Base-by-base conservation (phyloP, 2,888 invertebrate genomes). In the Polyommatus icarus region DNA sequence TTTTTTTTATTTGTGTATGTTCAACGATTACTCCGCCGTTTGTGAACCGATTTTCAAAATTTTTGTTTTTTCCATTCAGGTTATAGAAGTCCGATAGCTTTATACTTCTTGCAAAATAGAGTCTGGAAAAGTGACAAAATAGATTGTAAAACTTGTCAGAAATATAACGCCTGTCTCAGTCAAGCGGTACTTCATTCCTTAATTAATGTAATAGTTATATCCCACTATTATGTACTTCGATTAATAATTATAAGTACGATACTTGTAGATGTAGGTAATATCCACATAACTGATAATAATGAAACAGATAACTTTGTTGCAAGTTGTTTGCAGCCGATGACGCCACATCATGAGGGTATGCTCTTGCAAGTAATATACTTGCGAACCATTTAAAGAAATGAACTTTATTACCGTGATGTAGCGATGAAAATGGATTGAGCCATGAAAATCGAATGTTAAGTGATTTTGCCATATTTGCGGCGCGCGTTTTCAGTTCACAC, bases 181-280 rank as follows among this genome's bases (percentile, higher is more conserved):
- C 71, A 20, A 75, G 72, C 75, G 54, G 18, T 50, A 54, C 54
- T 24, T 5, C 54, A 54, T 50, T 24, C 73, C 73, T 73, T 73
- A 73, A 72, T 72, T 46, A 72, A 73, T 73, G 46, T 73, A 73
- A 73, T 20, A 72, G 40, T 40, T 72, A 67, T 46, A 73, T 24
- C 15, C 46, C 40, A 40, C 46, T 73, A 73, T 24, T 73, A 73
- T 73, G 73, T 91, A 92, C 91, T 92, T 91, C 84, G 77, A 87
- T 90, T 89, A 91, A 83, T 79, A 91, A 83, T 79, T 80, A 83
- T 85, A 85, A 84, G 85, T 85, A 85, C 85, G 83, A 78, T 78
- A 78, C 78, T 29, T 29, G 46, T 75, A 75, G 24, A 75, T 75
- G 24, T 24, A 75, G 75, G 3, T 50, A 50, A 54, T 54, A 54